Conservation (phyloP, 2,113 vertebrate genomes). For the Lampris megalopsis region DNA sequence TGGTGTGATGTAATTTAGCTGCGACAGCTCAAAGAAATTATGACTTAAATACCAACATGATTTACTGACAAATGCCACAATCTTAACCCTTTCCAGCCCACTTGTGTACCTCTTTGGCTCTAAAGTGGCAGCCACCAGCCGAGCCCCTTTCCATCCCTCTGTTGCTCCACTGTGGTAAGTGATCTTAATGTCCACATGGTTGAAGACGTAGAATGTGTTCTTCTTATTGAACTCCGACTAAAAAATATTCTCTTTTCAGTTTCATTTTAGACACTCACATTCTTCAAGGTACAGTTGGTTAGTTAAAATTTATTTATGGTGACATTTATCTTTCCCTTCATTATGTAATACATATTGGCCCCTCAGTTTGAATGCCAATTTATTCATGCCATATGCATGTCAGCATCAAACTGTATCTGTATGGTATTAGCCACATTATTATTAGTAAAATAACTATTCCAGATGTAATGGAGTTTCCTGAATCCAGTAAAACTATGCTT, state of each 20-base stretch:
- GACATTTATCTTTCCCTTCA: too few relatives aligned
- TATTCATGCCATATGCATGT: too few relatives aligned
- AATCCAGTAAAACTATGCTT: too few relatives aligned
- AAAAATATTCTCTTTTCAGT: slow-evolving; percentile 4
- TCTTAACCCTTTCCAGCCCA: background rate
- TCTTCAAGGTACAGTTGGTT: background rate
- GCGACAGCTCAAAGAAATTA: background rate
- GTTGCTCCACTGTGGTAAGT: slow-evolving; percentile 88
- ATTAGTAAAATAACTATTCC: too few relatives aligned
- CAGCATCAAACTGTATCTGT: too few relatives aligned
- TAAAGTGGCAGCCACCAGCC: slow-evolving; percentile 94
- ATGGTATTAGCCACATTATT: too few relatives aligned
- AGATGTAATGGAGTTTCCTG: too few relatives aligned
- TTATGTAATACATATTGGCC: too few relatives aligned
- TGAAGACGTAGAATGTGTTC: slow-evolving; percentile 96
- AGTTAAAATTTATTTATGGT: too few relatives aligned
- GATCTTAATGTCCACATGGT: slow-evolving; percentile 96
- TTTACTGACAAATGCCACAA: too few relatives aligned
- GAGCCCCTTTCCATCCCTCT: slow-evolving; percentile 87
- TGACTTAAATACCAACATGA: too few relatives aligned
- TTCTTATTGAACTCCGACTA: slow-evolving; percentile 93
- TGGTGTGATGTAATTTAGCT: background rate
- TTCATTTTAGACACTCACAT: background rate
- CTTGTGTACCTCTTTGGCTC: slow-evolving; percentile 92
- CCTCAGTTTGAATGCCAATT: too few relatives aligned